Evolutionary conservation across 2,888 invertebrate species (phyloP).

Genomic region (Diarsia mendica): DNA sequence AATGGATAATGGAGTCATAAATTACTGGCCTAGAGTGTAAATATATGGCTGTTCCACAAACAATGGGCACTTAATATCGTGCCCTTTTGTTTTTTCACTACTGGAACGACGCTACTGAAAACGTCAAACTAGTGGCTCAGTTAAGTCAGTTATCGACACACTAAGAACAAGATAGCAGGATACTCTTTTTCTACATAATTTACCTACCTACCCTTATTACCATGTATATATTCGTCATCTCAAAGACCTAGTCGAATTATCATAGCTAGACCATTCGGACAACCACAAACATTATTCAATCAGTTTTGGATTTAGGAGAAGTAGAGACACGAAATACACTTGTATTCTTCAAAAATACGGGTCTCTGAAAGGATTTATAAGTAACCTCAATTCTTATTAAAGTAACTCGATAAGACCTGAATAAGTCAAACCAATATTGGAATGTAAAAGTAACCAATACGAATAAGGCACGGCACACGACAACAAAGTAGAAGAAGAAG

Average conservation of each 20-base stretch:
- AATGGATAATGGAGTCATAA: no score
- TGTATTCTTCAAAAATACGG: constrained; percentile 15
- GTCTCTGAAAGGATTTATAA: constrained; percentile 20
- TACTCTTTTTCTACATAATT: neutral
- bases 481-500: neutral
- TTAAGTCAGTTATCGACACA: no score
- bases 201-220: neutral
- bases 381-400: constrained; percentile 8
- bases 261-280: constrained; percentile 17
- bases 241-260: constrained; percentile 17
- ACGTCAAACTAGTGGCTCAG: no score
- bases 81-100: no score
- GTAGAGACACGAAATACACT: constrained; percentile 1
- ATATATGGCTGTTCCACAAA: no score
- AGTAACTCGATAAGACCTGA: constrained; percentile 28
- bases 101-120: no score
- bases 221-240: constrained; percentile 4
- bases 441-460: constrained; percentile 36
- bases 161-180: no score
- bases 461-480: neutral
- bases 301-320: neutral
- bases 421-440: constrained; percentile 33
- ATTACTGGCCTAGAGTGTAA: no score
- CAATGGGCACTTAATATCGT: no score
- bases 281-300: constrained; percentile 24